phyloP scores from a whole-genome alignment of 64 coral and sea anemone genomes.

The Montipora capricornis region DNA sequence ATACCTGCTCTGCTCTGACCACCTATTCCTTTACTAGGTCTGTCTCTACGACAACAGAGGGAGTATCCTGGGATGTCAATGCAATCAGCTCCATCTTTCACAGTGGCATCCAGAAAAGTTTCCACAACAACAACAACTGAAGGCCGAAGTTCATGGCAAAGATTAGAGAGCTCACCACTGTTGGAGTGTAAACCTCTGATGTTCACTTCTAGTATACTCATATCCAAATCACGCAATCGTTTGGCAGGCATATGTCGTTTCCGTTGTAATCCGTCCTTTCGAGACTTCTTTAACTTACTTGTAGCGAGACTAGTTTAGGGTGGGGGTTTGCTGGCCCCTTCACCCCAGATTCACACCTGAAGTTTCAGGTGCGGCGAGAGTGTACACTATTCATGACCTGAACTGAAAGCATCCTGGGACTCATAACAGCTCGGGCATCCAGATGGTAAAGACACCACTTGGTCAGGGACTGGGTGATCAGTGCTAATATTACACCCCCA shows the following conservation, averaged over 20 bases:
- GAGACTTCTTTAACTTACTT: not conserved
- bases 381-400: not conserved
- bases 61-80: not conserved
- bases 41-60: not conserved
- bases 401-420: slow-evolving; percentile 9
- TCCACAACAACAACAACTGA: not conserved
- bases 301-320: not conserved
- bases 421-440: slow-evolving; percentile 8
- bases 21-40: not conserved
- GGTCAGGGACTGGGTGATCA: slow-evolving; percentile 4
- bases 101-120: not conserved
- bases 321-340: not conserved
- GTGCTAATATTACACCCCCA: not conserved
- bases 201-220: not conserved
- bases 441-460: slow-evolving; percentile 7
- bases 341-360: slow-evolving; percentile 3
- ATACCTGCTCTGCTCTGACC: not conserved
- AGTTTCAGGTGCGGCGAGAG: not conserved
- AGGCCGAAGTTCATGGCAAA: not conserved
- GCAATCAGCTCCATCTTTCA: not conserved
- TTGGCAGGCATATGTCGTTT: slow-evolving; percentile 14
- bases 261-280: not conserved
- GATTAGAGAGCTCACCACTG: not conserved
- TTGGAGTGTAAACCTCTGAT: too few species aligned
- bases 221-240: not conserved